Evolutionary conservation across 2,888 invertebrate genomes (phyloP).

Genomic region (Idaea dimidiata): DNA sequence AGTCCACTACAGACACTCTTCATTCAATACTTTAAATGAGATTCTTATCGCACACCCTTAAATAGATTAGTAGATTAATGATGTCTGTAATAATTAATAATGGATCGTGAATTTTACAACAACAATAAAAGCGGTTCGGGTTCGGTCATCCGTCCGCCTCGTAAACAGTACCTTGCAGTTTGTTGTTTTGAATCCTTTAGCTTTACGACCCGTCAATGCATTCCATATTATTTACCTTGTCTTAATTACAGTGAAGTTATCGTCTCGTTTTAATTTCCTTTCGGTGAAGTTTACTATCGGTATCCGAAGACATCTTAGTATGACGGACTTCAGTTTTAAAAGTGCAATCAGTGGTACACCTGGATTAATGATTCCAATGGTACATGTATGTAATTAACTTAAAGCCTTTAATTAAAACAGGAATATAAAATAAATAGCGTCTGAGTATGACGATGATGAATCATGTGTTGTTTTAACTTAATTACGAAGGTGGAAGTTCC

Average conservation of each 20-base stretch:
- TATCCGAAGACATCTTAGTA: not conserved
- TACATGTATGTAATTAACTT: not conserved
- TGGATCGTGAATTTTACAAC: constrained; percentile 80
- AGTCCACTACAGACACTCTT: constrained; percentile 79
- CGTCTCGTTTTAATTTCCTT: constrained; percentile 64
- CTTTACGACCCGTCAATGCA: constrained; percentile 77
- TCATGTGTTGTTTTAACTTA: not conserved
- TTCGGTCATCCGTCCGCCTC: constrained; percentile 48
- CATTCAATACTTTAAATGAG: constrained; percentile 82
- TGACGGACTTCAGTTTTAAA: not conserved
- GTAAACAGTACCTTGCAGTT: constrained; percentile 75
- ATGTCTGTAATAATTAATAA: constrained; percentile 81
- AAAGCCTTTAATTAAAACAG: not conserved
- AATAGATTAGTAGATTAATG: constrained; percentile 82
- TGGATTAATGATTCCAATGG: not conserved
- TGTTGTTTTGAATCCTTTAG: constrained; percentile 73
- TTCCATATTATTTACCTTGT: constrained; percentile 72
- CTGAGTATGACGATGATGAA: not conserved
- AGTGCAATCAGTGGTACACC: constrained; percentile 2
- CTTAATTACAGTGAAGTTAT: constrained; percentile 72
- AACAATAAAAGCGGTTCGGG: constrained; percentile 74
- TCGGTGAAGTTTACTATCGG: constrained; percentile 45
- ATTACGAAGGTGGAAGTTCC: not conserved
- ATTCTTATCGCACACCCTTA: constrained; percentile 80
- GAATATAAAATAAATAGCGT: not conserved